Evolutionary conservation across 2,113 vertebrate genomes (phyloP).

Genomic region (Edolisoma coerulescens): DNA sequence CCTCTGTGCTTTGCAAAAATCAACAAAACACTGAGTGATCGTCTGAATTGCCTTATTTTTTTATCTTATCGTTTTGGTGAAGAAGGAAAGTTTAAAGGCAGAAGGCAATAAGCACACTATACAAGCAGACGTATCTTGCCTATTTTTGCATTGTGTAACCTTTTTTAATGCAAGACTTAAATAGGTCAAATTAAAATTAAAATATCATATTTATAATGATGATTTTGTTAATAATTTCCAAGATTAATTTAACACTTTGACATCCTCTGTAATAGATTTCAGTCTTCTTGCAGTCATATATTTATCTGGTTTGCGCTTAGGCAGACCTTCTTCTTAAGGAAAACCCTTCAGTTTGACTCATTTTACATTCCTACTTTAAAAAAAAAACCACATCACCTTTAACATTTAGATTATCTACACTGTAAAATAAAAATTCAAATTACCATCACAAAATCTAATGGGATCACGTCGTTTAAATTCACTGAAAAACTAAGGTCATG

Average conservation of each 20-base stretch:
- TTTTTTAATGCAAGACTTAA: not conserved
- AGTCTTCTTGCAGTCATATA: not conserved
- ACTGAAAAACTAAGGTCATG: constrained; percentile 26
- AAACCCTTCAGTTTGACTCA: not conserved
- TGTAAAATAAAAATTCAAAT: constrained; percentile 48
- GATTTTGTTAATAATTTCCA: constrained; percentile 25
- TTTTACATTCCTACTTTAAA: not conserved
- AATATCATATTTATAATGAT: constrained; percentile 15
- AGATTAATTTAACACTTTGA: constrained; percentile 42
- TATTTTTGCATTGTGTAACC: not conserved
- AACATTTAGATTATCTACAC: constrained; percentile 31
- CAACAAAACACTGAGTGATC: not conserved
- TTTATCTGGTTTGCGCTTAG: not conserved
- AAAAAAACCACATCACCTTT: not conserved
- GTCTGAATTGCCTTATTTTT: not conserved
- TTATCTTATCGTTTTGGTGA: not conserved
- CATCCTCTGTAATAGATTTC: not conserved
- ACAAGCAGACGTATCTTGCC: not conserved
- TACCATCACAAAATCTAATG: constrained; percentile 32
- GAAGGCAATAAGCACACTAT: not conserved
- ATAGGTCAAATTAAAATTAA: constrained; percentile 36
- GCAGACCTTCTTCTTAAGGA: not conserved
- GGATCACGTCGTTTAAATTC: not conserved
- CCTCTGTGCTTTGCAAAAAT: not conserved
- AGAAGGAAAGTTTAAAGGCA: not conserved